Evolutionary conservation across 2,888 invertebrate species (phyloP), one percentile per base, ranked within the genome.

Genomic region (Polymixis lichenea): DNA sequence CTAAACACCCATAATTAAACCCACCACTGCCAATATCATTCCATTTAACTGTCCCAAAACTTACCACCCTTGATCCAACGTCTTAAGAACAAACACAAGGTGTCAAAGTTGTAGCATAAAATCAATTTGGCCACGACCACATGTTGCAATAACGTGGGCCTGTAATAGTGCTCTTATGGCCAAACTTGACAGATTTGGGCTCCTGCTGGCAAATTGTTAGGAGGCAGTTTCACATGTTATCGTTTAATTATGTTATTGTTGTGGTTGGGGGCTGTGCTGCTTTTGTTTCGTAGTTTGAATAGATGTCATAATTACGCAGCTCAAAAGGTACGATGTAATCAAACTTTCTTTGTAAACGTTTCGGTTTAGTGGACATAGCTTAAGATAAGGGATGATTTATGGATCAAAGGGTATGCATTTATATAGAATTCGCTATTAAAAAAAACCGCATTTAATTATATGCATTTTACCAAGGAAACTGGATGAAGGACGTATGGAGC

Each of bases 91-190:
- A 74, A 67, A 80, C 79, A 75, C 66, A 72, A 78, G 78, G 69
- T 77, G 78, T 77, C 73, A 87, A 87, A 87, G 79, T 86, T 87
- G 77, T 66, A 74, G 71, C 77, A 77, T 82, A 81, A 82, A 78
- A 87, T 87, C 86, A 86, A 87, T 87, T 87, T 87, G 79, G 43
- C 55, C 38, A 8, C 75, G 77, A 82, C 86, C 87, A 77, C 86
- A 84, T 84, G 84, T 82, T 79, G 85, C 82, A 75, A 80, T 72
- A 77, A 74, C 75, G 68, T 51, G 75, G 84, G 60, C 38, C 74
- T 43, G 38, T 82, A 79, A 82, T 84, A 71, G 83, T 75, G 78
- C 78, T 68, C 85, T 84, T 85, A 82, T 84, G 84, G 84, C 2
- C 13, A 72, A 84, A 84, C 74, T 84, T 85, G 84, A 69, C 85